Evolutionary conservation across 2,113 vertebrate species (phyloP).

Genomic region (Oostethus manadensis): DNA sequence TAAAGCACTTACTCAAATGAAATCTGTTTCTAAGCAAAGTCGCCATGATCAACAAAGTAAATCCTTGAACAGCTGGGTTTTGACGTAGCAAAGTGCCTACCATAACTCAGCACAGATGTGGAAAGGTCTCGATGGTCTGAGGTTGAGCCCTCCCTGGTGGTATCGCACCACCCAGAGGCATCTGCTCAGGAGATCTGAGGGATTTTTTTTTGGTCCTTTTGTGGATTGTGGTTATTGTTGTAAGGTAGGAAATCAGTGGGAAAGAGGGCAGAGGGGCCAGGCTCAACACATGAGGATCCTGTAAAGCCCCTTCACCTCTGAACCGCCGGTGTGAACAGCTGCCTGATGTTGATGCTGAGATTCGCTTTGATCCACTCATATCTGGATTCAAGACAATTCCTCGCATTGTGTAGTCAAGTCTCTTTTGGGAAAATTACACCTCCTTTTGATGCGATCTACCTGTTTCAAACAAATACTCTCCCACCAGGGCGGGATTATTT

Average conservation of each 20-base stretch:
- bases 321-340: constrained; percentile 61
- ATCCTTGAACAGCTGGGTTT: constrained; percentile 57
- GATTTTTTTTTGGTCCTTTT: constrained; percentile 35
- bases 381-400: constrained; percentile 33
- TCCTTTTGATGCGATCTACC: constrained; percentile 19
- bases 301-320: constrained; percentile 66
- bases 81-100: constrained; percentile 53
- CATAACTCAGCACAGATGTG: constrained; percentile 66
- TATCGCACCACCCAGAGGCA: constrained; percentile 47
- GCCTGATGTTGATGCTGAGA: constrained; percentile 54
- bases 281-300: constrained; percentile 64
- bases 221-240: constrained; percentile 62
- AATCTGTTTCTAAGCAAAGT: constrained; percentile 23
- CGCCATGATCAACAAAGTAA: constrained; percentile 41
- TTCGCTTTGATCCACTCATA: constrained; percentile 68
- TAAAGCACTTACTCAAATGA: constrained; percentile 27
- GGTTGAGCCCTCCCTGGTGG: constrained; percentile 35
- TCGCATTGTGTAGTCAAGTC: constrained; percentile 16
- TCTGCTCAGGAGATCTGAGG: constrained; percentile 59
- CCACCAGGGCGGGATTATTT: constrained; percentile 9
- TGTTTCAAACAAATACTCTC: constrained; percentile 22
- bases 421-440: constrained; percentile 26
- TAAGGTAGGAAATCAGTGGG: constrained; percentile 55
- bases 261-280: constrained; percentile 41
- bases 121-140: constrained; percentile 40